phyloP scores from a whole-genome alignment of 37 sponge, comb jelly and placozoan genomes.

The Theonella swinhoei region DNA sequence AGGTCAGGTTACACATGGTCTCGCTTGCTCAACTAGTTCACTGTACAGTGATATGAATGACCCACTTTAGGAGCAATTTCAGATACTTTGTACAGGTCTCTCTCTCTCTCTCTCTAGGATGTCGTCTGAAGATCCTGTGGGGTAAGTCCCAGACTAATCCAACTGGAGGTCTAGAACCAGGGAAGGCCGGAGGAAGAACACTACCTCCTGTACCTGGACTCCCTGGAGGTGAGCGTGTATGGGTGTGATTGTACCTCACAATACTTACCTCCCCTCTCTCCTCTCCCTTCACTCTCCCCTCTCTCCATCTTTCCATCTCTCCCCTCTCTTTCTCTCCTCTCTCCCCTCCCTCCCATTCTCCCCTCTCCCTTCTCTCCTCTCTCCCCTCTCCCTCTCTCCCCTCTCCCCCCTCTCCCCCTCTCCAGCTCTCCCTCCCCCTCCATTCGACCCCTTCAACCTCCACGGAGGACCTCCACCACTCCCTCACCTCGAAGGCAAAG shows the following conservation, averaged over 20 bases:
- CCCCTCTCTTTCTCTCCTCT: not conserved
- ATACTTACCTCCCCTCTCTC: no score
- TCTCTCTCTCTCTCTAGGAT: no score
- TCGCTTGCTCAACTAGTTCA: no score
- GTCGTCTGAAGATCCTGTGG: constrained; percentile 94
- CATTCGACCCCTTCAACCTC: constrained; percentile 67
- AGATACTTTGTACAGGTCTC: no score
- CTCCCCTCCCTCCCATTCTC: no score
- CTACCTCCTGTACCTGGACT: constrained; percentile 89
- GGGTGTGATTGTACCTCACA: not conserved
- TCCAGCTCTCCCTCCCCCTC: constrained; percentile 50
- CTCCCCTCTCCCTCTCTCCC: no score
- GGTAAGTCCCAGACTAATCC: constrained; percentile 76
- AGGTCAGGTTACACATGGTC: no score
- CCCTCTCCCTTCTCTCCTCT: no score
- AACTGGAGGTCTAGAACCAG: constrained; percentile 7
- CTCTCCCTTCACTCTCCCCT: not conserved
- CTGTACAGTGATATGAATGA: no score
- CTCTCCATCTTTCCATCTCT: not conserved
- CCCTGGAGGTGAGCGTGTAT: constrained; percentile 57
- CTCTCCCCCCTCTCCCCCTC: no score
- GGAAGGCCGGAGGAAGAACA: constrained; percentile 20
- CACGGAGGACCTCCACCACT: constrained; percentile 29
- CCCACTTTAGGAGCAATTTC: no score
- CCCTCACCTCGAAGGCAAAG: constrained; percentile 8